These are phyloP conservation scores for Myiozetetes cayanensis DNA, from an alignment of 2,113 vertebrate genomes.

Conservation along the genomic window DNA sequence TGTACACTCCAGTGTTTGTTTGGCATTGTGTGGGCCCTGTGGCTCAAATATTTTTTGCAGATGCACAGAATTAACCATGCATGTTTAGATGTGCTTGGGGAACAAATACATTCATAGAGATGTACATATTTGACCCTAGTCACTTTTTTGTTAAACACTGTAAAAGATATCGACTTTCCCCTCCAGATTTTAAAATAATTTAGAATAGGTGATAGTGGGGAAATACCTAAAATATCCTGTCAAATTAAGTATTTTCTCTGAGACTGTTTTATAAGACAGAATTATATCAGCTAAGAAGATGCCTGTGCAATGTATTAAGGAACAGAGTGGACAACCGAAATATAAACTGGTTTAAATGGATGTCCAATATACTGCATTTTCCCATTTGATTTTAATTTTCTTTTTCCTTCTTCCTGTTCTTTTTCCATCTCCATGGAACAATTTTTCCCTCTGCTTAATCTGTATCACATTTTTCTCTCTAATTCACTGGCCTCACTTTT, in stretches of 20 bases:
- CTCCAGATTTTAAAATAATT: slow-evolving; percentile 47
- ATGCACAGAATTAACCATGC: slow-evolving; percentile 36
- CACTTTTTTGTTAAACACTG: slow-evolving; percentile 42
- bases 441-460: not conserved
- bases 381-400: slow-evolving; percentile 46
- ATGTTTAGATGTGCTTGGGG: slow-evolving; percentile 52
- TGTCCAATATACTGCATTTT: not conserved
- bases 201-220: slow-evolving; percentile 12
- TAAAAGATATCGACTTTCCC: slow-evolving; percentile 24
- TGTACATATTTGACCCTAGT: slow-evolving; percentile 48
- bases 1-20: slow-evolving; percentile 23
- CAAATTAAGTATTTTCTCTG: slow-evolving; percentile 34
- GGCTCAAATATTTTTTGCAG: slow-evolving; percentile 52
- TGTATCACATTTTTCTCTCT: slow-evolving; percentile 28
- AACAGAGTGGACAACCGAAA: not conserved
- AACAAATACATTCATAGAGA: not conserved
- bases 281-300: slow-evolving; percentile 23
- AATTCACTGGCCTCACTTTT: not conserved
- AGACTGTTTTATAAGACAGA: not conserved
- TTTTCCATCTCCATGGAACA: not conserved
- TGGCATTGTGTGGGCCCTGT: slow-evolving; percentile 43
- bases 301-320: slow-evolving; percentile 36
- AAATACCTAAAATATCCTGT: slow-evolving; percentile 40
- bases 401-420: slow-evolving; percentile 11
- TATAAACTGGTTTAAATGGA: slow-evolving; percentile 31